Evolutionary conservation across 2,888 invertebrate genomes (phyloP).

Genomic region (Melinaea marsaeus): DNA sequence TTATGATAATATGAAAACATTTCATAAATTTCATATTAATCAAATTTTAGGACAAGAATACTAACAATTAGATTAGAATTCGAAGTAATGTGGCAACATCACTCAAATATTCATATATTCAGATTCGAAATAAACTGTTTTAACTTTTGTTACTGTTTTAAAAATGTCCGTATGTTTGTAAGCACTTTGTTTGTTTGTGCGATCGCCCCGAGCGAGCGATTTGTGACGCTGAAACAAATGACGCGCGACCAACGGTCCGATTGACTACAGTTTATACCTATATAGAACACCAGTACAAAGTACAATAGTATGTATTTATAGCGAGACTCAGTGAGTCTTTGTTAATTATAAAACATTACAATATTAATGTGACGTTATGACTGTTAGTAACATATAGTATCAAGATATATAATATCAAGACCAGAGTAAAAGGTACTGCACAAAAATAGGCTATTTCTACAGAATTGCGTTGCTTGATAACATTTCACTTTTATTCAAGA

Average conservation of each 20-base stretch:
- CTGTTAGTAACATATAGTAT: neutral
- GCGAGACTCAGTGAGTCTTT: neutral
- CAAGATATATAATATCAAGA: neutral
- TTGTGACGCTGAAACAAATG: constrained; percentile 67
- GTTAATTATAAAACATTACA: neutral
- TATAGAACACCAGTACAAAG: neutral
- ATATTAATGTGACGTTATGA: neutral
- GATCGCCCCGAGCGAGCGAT: constrained; percentile 49
- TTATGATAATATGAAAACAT: neutral
- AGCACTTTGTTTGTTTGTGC: constrained; percentile 66
- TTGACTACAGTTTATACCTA: constrained; percentile 40
- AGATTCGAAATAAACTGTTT: neutral
- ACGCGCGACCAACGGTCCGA: constrained; percentile 51
- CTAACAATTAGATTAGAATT: too few relatives aligned
- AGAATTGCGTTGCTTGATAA: constrained; percentile 53
- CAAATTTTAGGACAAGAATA: too few relatives aligned
- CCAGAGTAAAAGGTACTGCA: neutral
- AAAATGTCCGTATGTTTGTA: constrained; percentile 46
- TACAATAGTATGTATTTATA: neutral
- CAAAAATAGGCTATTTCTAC: constrained; percentile 4
- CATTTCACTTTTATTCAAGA: constrained; percentile 45
- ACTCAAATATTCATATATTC: neutral
- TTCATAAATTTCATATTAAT: too few relatives aligned
- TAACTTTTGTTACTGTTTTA: constrained; percentile 8
- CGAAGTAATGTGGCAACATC: too few relatives aligned